Base-by-base conservation (phyloP, 2,113 vertebrate genomes). In the Leuciscus idus region DNA sequence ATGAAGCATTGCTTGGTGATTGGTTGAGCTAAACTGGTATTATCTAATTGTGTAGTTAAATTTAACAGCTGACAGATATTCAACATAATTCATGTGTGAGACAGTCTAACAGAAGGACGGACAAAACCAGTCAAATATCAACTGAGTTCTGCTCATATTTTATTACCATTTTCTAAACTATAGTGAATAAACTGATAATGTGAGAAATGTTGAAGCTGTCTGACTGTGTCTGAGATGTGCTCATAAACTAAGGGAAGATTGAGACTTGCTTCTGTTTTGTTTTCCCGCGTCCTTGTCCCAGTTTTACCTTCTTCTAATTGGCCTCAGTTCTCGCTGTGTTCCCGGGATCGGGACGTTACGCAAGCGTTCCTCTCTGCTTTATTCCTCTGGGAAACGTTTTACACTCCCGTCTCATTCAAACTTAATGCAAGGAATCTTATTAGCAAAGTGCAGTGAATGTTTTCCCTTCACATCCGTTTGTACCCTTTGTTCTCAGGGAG, bases 331-430 rank as follows among this genome's bases (percentile, higher is more conserved):
- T 36, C 30, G 43, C 74, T 28, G 33, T 55, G 84, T 79, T 68
- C 0, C 50, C 28, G 66, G 50, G 76, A 62, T 26, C 61, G 10
- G 75, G 75, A 30, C 76, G 64, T 89, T 85, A 86, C 33, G 43
- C 72, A 85, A 86, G 66, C 19, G 74, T 85, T 90, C 39, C 23
- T 30, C 75, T 70, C 75, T 70, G 75, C 74, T 61, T 68, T 83
- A 28, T 55, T 73, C 66, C 43, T 77, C n/a, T 70, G 55, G 68
- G 52, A 57, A 33, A 23, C 62, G n/a, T 33, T 74, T 72, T 70
- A 21, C 36, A 26, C 23, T 87, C 64, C 57, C 28, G 57, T 86
- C 87, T 89, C 81, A 72, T 85, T 87, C 84, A 78, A 36, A 74
- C 57, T 74, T 73, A 64, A 81, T 86, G 82, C 48, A 21, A 50